These are phyloP conservation scores for Notothenia coriiceps DNA, from an alignment of 2,113 vertebrate genomes.

Conservation along the genomic window DNA sequence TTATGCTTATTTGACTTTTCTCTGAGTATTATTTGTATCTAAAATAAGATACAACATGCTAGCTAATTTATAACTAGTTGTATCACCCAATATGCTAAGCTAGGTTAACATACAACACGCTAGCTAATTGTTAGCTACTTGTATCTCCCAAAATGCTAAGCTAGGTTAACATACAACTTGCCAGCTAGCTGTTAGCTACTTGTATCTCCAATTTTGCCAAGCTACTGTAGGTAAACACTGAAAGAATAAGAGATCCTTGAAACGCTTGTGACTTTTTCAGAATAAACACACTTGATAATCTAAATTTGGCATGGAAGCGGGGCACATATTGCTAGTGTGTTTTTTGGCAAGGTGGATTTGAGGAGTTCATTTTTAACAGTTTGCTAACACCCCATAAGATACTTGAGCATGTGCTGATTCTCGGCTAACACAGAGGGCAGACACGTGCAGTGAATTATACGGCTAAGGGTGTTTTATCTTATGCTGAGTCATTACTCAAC, in stretches of 20 bases:
- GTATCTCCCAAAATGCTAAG: not conserved
- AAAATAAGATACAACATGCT: not conserved
- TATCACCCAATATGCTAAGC: not conserved
- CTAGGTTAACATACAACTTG: not conserved
- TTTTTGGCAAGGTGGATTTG: too few relatives aligned
- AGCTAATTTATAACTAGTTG: not conserved
- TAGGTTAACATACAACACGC: not conserved
- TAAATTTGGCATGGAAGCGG: not conserved
- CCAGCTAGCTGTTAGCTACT: too few relatives aligned
- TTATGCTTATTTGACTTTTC: too few relatives aligned
- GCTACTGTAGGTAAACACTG: too few relatives aligned
- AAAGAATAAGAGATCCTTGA: too few relatives aligned
- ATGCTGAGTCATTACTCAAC: slow-evolving; percentile 45
- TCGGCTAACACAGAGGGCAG: slow-evolving; percentile 21
- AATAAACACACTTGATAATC: not conserved
- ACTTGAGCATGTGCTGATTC: slow-evolving; percentile 16
- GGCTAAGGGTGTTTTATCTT: slow-evolving; percentile 33
- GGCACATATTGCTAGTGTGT: not conserved
- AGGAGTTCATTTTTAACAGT: not conserved
- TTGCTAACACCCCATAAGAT: not conserved
- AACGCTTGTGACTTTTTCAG: not conserved
- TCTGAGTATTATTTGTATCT: too few relatives aligned
- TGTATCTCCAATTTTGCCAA: too few relatives aligned
- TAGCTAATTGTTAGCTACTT: too few relatives aligned
- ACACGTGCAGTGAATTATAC: slow-evolving; percentile 39